A percentile compares a stretch with the other conserved stretches of the same genome.
Evolutionary conservation across 1,140 invertebrate species (phyloP).

Genomic region (Apocrypta bakeri): DNA sequence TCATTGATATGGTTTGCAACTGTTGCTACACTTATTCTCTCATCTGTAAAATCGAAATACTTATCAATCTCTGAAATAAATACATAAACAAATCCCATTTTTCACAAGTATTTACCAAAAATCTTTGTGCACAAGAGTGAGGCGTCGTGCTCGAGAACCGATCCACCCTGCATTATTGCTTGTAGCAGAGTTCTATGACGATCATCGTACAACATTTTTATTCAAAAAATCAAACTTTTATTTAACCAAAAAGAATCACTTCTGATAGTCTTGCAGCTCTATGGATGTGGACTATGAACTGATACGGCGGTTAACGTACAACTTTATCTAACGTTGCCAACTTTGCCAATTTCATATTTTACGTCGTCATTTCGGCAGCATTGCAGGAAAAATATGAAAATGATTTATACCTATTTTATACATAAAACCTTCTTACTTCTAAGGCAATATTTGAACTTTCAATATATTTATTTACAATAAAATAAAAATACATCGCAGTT

Average conservation of each 20-base stretch:
- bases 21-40: constrained; percentile 11
- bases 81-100: no score
- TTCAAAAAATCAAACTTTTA: constrained; percentile 7
- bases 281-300: no score
- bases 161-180: constrained; percentile 57
- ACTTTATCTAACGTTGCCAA: neutral
- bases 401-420: no score
- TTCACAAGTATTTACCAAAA: constrained; percentile 56
- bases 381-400: no score
- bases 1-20: constrained; percentile 54
- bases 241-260: neutral
- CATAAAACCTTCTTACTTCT: no score
- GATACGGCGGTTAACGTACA: neutral
- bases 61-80: neutral
- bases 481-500: no score
- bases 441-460: no score
- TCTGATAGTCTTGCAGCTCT: no score
- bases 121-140: constrained; percentile 52
- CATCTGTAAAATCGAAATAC: constrained; percentile 38
- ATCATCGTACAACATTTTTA: constrained; percentile 52
- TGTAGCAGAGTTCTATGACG: constrained; percentile 58
- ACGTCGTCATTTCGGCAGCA: no score
- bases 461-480: no score
- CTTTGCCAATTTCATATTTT: neutral
- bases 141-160: constrained; percentile 53